phyloP scores from a whole-genome alignment of 2,888 invertebrate genomes.

The Drosophila neonasuta region DNA sequence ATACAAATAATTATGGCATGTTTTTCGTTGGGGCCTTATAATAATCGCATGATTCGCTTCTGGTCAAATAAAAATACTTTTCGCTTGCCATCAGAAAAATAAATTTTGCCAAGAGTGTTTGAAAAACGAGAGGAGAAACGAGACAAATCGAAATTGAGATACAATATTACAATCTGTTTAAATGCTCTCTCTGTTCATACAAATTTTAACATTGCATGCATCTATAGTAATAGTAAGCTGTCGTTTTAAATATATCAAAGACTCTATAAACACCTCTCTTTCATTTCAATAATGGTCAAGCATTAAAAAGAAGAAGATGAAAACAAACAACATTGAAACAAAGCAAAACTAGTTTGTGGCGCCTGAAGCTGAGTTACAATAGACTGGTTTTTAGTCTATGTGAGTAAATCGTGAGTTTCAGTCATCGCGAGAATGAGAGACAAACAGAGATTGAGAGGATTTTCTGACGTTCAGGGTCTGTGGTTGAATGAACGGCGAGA shows the following conservation, averaged over 20 bases:
- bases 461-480: constrained; percentile 34
- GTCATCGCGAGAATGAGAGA: not conserved
- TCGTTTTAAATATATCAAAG: too few species aligned
- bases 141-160: not conserved
- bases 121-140: constrained; percentile 8
- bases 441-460: constrained; percentile 4
- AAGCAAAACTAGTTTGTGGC: constrained; percentile 53
- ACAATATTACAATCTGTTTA: not conserved
- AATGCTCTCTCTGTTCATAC: not conserved
- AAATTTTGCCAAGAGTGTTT: constrained; percentile 17
- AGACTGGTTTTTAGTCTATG: constrained; percentile 55
- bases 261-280: not conserved
- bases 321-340: constrained; percentile 12
- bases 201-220: not conserved
- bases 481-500: constrained; percentile 60
- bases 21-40: not conserved
- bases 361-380: constrained; percentile 49
- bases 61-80: constrained; percentile 21
- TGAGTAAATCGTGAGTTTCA: constrained; percentile 5
- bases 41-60: constrained; percentile 16
- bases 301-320: constrained; percentile 11
- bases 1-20: not conserved
- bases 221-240: too few species aligned
- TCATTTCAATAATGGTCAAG: constrained; percentile 25
- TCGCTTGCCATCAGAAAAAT: constrained; percentile 13